These are phyloP conservation scores for Lagopus muta DNA, from an alignment of 2,113 vertebrate species.

Conservation along the genomic window DNA sequence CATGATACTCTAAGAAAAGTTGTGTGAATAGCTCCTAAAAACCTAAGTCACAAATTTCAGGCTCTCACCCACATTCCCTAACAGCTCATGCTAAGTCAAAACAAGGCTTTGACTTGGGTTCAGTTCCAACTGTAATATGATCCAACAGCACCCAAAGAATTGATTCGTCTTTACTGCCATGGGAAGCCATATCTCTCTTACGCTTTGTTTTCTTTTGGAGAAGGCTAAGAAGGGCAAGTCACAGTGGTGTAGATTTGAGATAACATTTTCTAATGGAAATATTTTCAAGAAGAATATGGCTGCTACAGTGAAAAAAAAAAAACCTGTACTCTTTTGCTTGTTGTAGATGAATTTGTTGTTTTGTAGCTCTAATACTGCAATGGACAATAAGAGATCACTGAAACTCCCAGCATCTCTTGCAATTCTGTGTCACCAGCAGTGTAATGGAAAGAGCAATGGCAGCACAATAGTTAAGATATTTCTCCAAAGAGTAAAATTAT, in stretches of 20 bases:
- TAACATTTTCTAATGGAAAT: neutral
- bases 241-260: neutral
- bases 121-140: neutral
- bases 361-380: neutral
- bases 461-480: neutral
- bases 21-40: neutral
- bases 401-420: neutral
- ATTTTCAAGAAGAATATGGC: neutral
- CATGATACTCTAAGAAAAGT: neutral
- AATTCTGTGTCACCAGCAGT: neutral
- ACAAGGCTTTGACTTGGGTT: neutral
- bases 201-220: neutral
- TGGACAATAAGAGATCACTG: neutral
- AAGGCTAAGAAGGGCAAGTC: neutral
- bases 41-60: neutral
- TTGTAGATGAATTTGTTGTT: neutral
- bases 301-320: neutral
- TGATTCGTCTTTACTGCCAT: neutral
- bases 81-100: neutral
- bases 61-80: neutral
- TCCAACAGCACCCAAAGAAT: neutral
- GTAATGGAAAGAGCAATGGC: neutral
- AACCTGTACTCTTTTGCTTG: neutral
- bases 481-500: neutral
- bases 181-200: neutral